Base-by-base conservation (phyloP, 1,140 invertebrate genomes). In the Diachasma alloeum region DNA sequence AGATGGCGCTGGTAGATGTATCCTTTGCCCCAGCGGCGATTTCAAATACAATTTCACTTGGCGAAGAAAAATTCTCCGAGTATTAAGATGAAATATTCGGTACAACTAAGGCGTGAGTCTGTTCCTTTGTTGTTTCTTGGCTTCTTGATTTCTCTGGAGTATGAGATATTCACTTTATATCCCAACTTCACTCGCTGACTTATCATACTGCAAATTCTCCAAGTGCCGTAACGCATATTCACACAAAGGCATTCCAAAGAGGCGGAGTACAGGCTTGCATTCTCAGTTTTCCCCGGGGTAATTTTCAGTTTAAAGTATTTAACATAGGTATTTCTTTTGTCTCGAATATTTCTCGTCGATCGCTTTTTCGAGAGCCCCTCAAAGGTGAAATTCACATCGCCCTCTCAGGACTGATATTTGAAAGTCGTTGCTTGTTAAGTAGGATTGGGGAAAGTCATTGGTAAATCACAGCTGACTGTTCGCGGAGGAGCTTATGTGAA, bases 151-250 rank as follows among this genome's bases (percentile, higher is more conserved):
- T 19, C 48, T 53, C 17, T 53, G 48, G 48, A 53, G 48, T 53
- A 53, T 53, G n/a, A 53, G n/a, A 63, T 63, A 31, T 63, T 31
- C 24, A 63, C 24, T 63, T 63, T 63, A 31, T 63, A 9, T 22
- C 24, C 4, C 24, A 63, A 63, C 59, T 63, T 31, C 59, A 63
- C 24, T 31, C 59, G 4, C 24, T 63, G 59, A 31, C 59, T 63
- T 63, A 24, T 63, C 24, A 63, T 24, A 31, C 59, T 31, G 59
- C 59, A 63, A 63, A 63, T 63, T 63, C 59, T 63, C 59, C 59
- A 31, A 63, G 59, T 63, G 59, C 59, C 59, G 59, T 63, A 63
- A 26, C 59, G 59, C 59, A 63, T 63, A 15, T 63, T 63, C 59
- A 63, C 24, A 26, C 59, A 63, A 63, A 63, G 59, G 59, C 59